Conservation (phyloP, 2,888 invertebrate genomes). For the Empis stercorea region DNA sequence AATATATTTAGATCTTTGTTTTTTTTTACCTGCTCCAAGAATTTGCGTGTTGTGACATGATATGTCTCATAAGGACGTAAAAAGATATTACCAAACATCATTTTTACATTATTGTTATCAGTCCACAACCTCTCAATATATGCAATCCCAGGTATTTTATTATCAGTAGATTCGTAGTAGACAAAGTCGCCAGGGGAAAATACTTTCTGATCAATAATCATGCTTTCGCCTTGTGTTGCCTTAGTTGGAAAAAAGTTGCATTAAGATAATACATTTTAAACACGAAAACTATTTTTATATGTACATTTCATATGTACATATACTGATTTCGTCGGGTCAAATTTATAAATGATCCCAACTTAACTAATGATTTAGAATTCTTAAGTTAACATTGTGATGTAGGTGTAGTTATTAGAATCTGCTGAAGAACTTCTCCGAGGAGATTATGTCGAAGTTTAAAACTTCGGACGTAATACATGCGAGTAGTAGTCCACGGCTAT, state of each 20-base stretch:
- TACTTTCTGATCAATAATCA: conserved; percentile 62
- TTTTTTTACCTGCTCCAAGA: conserved; percentile 61
- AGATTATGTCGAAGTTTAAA: too few relatives aligned
- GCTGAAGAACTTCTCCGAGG: too few relatives aligned
- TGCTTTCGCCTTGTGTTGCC: conserved; percentile 41
- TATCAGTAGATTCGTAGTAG: conserved; percentile 55
- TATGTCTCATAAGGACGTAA: conserved; percentile 90
- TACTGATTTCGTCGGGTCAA: too few relatives aligned
- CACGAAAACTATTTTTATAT: background rate
- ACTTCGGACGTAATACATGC: too few relatives aligned
- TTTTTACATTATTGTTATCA: conserved; percentile 66
- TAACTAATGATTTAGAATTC: too few relatives aligned
- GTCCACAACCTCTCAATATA: conserved; percentile 84
- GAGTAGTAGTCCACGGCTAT: too few relatives aligned
- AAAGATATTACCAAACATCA: conserved; percentile 86
- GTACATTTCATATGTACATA: too few relatives aligned
- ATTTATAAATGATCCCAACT: too few relatives aligned
- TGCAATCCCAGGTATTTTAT: conserved; percentile 58
- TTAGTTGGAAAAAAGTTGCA: conserved; percentile 12
- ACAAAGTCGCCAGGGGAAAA: conserved; percentile 84
- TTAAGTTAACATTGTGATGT: too few relatives aligned
- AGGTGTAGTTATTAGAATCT: too few relatives aligned
- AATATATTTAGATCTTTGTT: too few relatives aligned
- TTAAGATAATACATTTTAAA: background rate
- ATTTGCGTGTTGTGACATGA: conserved; percentile 88